A percentile compares a stretch with the other conserved stretches of the same genome.
Conservation (phyloP, 2,888 invertebrate genomes). For the Rhynchonema sp. region DNA sequence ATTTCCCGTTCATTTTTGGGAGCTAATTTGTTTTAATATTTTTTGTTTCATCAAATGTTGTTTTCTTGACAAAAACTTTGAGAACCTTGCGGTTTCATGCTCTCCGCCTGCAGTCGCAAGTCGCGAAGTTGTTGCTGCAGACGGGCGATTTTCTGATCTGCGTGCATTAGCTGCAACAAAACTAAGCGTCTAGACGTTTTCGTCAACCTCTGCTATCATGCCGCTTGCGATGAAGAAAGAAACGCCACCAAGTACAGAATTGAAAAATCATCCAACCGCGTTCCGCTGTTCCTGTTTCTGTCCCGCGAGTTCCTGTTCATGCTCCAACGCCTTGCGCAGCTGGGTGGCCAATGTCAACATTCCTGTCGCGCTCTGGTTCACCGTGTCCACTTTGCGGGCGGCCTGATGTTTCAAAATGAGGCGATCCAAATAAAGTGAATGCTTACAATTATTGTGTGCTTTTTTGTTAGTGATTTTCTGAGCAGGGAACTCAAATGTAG, state of each 20-base stretch:
- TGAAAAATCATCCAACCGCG: too few relatives aligned
- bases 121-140: slow-evolving; percentile 49
- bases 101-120: slow-evolving; percentile 38
- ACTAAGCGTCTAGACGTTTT: background rate
- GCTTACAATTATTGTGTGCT: background rate
- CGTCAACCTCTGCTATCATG: too few relatives aligned
- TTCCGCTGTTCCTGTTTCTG: slow-evolving; percentile 42
- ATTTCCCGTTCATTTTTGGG: background rate
- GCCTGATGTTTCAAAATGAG: background rate
- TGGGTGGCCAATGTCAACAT: slow-evolving; percentile 41
- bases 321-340: slow-evolving; percentile 41
- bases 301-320: slow-evolving; percentile 39
- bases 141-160: slow-evolving; percentile 40
- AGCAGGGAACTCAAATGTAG: background rate
- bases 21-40: background rate
- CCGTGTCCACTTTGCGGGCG: slow-evolving; percentile 40
- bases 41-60: background rate
- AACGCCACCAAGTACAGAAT: too few relatives aligned
- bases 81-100: slow-evolving; percentile 42
- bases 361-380: slow-evolving; percentile 44
- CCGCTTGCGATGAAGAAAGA: too few relatives aligned
- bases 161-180: slow-evolving; percentile 31
- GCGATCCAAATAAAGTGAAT: slow-evolving; percentile 4
- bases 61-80: background rate
- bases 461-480: background rate